A percentile compares a stretch with the other conserved stretches of the same genome.
phyloP scores from a whole-genome alignment of 2,888 invertebrate genomes.

The Octodonta nipae region DNA sequence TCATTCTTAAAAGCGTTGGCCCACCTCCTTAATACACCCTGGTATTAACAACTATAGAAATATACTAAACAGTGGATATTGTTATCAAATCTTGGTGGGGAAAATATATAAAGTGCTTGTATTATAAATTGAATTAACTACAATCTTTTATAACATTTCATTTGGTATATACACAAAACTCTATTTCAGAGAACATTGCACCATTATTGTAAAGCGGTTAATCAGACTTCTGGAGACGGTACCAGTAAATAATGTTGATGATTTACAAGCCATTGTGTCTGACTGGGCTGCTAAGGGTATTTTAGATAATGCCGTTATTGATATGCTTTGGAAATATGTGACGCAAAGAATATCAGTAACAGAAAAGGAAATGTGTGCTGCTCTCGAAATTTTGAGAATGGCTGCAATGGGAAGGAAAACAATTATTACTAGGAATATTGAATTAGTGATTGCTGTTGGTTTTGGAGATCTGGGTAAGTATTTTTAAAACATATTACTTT shows the following conservation, averaged over 20 bases:
- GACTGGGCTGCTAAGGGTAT: conserved; percentile 44
- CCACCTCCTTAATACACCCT: no score
- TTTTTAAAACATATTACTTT: no score
- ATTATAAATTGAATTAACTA: no score
- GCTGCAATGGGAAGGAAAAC: conserved; percentile 37
- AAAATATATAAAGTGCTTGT: no score
- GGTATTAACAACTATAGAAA: no score
- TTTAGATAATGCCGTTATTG: conserved; percentile 39
- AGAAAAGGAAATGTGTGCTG: conserved; percentile 56
- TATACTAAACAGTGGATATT: no score
- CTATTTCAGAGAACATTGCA: conserved; percentile 33
- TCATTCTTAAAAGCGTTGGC: no score
- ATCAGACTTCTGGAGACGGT: conserved; percentile 42
- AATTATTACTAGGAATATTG: conserved; percentile 39
- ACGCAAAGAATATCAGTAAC: conserved; percentile 53
- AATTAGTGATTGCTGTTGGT: no score
- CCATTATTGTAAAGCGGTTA: conserved; percentile 46
- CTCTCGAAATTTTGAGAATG: conserved; percentile 68
- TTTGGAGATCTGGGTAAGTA: no score
- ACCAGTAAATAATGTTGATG: conserved; percentile 45
- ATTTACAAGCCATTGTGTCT: conserved; percentile 47
- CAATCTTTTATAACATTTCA: no score
- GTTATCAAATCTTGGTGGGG: no score
- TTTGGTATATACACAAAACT: no score
- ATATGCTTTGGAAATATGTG: conserved; percentile 77